phyloP scores from a whole-genome alignment of 2,888 invertebrate species.

The Synergus itoensis region DNA sequence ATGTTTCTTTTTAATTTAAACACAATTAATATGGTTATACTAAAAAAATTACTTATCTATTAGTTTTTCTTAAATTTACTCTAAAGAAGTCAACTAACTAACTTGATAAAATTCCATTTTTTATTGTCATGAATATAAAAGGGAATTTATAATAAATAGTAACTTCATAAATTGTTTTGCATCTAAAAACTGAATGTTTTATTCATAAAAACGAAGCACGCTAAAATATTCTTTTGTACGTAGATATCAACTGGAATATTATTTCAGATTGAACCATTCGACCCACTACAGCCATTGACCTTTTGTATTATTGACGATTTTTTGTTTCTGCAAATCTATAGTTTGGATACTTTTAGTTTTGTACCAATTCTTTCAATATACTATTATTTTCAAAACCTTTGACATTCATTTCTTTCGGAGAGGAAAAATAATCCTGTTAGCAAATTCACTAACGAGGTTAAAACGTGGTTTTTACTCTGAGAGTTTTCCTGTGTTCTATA shows the following conservation, averaged over 20 bases:
- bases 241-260: background rate
- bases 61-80: background rate
- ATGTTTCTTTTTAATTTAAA: too few species aligned
- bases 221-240: background rate
- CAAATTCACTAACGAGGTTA: background rate
- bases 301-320: background rate
- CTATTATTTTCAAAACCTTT: background rate
- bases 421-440: background rate
- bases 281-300: background rate
- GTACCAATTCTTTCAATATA: background rate
- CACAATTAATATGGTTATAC: too few species aligned
- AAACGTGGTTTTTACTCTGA: background rate
- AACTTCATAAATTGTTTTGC: background rate
- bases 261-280: background rate
- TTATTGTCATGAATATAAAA: slow-evolving; percentile 8
- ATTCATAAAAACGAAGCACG: slow-evolving; percentile 12
- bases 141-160: slow-evolving; percentile 17
- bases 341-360: background rate
- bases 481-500: slow-evolving; percentile 10
- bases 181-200: slow-evolving; percentile 9
- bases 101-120: background rate
- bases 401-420: background rate
- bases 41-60: too few species aligned
- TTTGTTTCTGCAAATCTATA: background rate
- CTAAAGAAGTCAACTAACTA: background rate